Evolutionary conservation across 1,140 invertebrate genomes (phyloP).

Genomic region (Mesaphorura yosii): DNA sequence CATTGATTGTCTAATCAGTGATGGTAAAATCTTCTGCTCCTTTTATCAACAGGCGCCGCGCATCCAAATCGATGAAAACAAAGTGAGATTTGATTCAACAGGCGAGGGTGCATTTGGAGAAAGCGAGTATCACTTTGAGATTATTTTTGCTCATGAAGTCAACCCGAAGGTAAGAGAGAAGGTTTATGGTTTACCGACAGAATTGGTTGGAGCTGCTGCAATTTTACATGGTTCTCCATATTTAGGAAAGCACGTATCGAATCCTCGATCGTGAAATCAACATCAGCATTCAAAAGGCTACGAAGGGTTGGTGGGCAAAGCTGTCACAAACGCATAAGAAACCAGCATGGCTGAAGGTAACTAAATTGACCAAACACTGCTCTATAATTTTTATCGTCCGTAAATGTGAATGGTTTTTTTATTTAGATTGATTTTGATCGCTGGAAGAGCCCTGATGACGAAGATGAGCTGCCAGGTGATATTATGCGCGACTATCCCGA

Average conservation of each 20-base stretch:
- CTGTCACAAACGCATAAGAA: slow-evolving; percentile 64
- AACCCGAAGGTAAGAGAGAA: slow-evolving; percentile 50
- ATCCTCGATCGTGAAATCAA: slow-evolving; percentile 65
- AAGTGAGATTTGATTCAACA: slow-evolving; percentile 34
- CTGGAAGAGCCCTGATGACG: slow-evolving; percentile 59
- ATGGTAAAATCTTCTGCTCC: not conserved
- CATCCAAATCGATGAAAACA: slow-evolving; percentile 36
- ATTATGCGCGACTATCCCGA: slow-evolving; percentile 55
- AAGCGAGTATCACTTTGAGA: slow-evolving; percentile 51
- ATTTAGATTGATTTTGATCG: slow-evolving; percentile 67
- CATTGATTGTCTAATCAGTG: too few relatives aligned
- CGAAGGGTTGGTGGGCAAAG: slow-evolving; percentile 66
- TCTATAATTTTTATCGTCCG: not conserved
- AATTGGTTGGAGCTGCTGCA: not conserved
- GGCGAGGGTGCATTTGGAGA: slow-evolving; percentile 36
- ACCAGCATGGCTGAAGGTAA: slow-evolving; percentile 73
- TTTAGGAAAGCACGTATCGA: slow-evolving; percentile 42
- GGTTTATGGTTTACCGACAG: slow-evolving; percentile 8
- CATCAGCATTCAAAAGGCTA: slow-evolving; percentile 57
- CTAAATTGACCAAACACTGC: not conserved
- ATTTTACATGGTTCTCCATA: not conserved
- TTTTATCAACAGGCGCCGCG: slow-evolving; percentile 33
- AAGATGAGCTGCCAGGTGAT: slow-evolving; percentile 50
- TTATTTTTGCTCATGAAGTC: slow-evolving; percentile 57
- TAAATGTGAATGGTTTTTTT: not conserved